phyloP scores from a whole-genome alignment of 2,888 invertebrate genomes.

The Taphrorychus bicolor region DNA sequence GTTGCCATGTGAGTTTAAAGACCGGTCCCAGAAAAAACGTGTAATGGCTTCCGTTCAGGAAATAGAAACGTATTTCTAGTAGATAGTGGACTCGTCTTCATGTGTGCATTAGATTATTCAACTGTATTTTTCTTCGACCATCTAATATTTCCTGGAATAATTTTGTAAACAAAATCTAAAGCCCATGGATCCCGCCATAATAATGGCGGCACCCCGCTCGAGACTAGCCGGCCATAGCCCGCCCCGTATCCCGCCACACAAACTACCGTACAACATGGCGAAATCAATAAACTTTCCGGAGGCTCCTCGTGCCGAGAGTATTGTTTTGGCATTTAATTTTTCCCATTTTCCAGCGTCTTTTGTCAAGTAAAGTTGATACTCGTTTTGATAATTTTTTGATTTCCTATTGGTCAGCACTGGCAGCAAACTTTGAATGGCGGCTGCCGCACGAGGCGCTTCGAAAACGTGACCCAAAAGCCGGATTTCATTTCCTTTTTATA shows the following conservation, averaged over 20 bases:
- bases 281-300: slow-evolving; percentile 12
- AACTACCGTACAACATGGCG: slow-evolving; percentile 20
- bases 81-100: not conserved
- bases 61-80: slow-evolving; percentile 1
- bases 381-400: not conserved
- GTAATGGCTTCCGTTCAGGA: slow-evolving; percentile 32
- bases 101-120: no score
- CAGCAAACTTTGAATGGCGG: no score
- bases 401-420: not conserved
- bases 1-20: slow-evolving; percentile 53
- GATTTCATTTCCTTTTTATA: not conserved
- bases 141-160: slow-evolving; percentile 1
- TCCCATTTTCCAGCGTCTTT: slow-evolving; percentile 4
- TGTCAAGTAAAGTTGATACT: not conserved
- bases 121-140: not conserved
- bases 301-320: slow-evolving; percentile 7
- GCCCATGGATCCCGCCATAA: slow-evolving; percentile 55
- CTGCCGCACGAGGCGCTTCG: no score
- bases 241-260: slow-evolving; percentile 11
- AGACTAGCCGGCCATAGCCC: slow-evolving; percentile 53
- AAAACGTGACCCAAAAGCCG: no score
- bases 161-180: slow-evolving; percentile 52
- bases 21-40: slow-evolving; percentile 39
- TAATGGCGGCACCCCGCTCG: slow-evolving; percentile 49
- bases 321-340: slow-evolving; percentile 11